phyloP scores from a whole-genome alignment of 2,113 vertebrate genomes.

The Platichthys flesus region DNA sequence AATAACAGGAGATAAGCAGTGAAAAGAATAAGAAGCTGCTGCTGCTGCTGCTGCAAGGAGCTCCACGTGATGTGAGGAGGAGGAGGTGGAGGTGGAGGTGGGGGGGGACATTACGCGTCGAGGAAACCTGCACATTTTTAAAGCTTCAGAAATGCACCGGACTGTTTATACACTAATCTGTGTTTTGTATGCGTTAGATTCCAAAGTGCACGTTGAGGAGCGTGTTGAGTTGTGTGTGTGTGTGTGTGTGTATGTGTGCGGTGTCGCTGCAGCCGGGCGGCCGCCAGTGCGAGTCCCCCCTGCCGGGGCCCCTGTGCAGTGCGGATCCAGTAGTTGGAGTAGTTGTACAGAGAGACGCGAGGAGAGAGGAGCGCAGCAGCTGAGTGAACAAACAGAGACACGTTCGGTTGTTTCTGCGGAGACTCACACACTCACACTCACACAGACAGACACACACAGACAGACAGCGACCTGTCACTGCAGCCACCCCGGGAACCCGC shows the following conservation, averaged over 20 bases:
- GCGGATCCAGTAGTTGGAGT: constrained; percentile 83
- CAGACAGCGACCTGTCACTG: constrained; percentile 73
- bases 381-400: constrained; percentile 70
- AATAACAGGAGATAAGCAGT: constrained; percentile 70
- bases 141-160: no score
- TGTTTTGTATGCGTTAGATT: neutral
- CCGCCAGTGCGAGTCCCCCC: constrained; percentile 80
- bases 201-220: neutral
- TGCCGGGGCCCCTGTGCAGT: constrained; percentile 79
- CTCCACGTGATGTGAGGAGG: neutral
- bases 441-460: constrained; percentile 8
- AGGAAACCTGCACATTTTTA: neutral
- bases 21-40: constrained; percentile 5
- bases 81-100: no score
- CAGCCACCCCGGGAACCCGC: neutral
- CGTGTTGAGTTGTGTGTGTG: no score
- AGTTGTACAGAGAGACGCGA: constrained; percentile 62
- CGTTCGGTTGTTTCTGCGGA: constrained; percentile 69
- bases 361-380: constrained; percentile 51
- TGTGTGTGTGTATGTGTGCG: neutral
- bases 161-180: neutral
- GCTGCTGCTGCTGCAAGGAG: neutral
- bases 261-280: constrained; percentile 66
- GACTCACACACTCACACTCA: constrained; percentile 24
- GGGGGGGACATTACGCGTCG: no score